phyloP scores from a whole-genome alignment of 2,113 vertebrate genomes.

The Porphyrio hochstetteri region DNA sequence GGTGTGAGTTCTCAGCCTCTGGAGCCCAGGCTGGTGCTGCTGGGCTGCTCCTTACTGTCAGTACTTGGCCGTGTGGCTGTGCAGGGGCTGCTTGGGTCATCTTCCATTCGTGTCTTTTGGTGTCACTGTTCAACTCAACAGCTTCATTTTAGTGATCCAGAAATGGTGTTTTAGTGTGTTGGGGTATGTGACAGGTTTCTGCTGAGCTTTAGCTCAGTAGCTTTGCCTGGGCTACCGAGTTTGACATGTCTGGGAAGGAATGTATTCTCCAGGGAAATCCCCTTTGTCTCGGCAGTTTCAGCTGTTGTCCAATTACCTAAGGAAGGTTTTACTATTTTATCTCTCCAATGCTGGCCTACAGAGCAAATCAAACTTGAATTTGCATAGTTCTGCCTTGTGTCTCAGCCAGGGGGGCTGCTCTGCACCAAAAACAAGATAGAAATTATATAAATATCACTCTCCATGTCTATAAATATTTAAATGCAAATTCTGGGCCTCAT shows the following conservation, averaged over 20 bases:
- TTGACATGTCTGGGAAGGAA: slow-evolving; percentile 60
- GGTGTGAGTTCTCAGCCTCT: background rate
- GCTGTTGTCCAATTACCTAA: slow-evolving; percentile 38
- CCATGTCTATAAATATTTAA: background rate
- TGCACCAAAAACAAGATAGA: too few species aligned
- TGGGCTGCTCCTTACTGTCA: background rate
- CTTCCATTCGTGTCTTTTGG: background rate
- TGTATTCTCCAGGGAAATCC: slow-evolving; percentile 53
- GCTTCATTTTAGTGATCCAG: slow-evolving; percentile 12
- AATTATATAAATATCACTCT: background rate
- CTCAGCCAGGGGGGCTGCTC: background rate
- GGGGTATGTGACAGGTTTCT: slow-evolving; percentile 25
- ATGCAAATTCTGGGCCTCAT: background rate
- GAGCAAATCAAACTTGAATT: slow-evolving; percentile 31
- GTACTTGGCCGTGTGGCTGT: too few species aligned
- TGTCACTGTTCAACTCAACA: background rate
- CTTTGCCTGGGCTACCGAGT: background rate
- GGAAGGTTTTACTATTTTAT: slow-evolving; percentile 51
- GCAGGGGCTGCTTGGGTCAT: background rate
- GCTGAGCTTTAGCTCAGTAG: slow-evolving; percentile 4
- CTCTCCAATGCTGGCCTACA: slow-evolving; percentile 18
- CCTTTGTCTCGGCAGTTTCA: slow-evolving; percentile 49
- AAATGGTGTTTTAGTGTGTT: background rate
- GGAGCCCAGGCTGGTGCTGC: background rate
- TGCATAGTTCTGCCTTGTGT: background rate